Base-by-base conservation (phyloP, 1,140 invertebrate species). In the Centruroides vittatus region DNA sequence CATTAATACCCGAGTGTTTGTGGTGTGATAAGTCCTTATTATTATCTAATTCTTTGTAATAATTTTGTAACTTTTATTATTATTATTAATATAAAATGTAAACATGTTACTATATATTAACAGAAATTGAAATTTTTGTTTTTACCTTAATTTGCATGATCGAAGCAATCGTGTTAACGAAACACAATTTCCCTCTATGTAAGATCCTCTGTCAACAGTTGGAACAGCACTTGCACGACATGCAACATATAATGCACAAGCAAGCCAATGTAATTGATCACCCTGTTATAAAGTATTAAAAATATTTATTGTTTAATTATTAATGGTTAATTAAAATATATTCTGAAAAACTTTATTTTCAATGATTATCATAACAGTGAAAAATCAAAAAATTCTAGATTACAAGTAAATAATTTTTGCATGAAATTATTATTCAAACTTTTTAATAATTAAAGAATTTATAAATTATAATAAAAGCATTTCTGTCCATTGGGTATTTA, bases 231-330 rank as follows among this genome's bases (percentile, higher is more conserved):
- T 83, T 56, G 84, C 84, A 54, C 91, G 78, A 73, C 92, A 95
- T 23, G 90, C 86, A 36, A 90, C 89, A 75, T 94, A 97, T 13
- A 97, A 74, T 35, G 91, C 86, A 80, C 93, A 98, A 51, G 88
- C 88, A 69, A 98, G 81, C 95, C 95, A 98, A 73, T 97, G 92
- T 53, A 88, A 74, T 58, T 83, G 79, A 70, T 96, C 88, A 11
- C 93, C 94, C 91, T 97, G 70, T 7, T 70, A 11, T 46, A 47
- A 51, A 55, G 68, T 60, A 58, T 62, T 61, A 60, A 63, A 56
- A 35, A 0, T 61, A 79, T 75, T 67, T 13, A 36, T 41, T n/a
- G 46, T 53, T 5, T 34, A 5, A 49, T 13, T 57, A 58, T 61
- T 47, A 9, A 57, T 46, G 59, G 52, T 23, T 35, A 53, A 41